These are phyloP conservation scores for Halictus quadricinctus DNA, from an alignment of 2,888 invertebrate species.

Conservation along the genomic window DNA sequence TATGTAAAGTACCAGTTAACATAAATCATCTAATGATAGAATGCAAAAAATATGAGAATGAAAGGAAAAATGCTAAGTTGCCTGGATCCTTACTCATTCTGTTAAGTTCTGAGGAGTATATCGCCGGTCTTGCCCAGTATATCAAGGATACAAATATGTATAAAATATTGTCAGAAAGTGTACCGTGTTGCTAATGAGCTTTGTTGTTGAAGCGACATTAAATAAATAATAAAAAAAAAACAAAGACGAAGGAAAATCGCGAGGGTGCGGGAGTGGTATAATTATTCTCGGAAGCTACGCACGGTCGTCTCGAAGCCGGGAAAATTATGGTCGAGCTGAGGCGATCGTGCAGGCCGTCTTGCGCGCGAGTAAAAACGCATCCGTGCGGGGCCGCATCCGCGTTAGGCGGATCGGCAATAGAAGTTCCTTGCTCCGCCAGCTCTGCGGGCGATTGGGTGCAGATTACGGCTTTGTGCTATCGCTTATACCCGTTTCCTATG, in stretches of 20 bases:
- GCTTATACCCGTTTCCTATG: conserved; percentile 63
- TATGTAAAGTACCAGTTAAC: too few species aligned
- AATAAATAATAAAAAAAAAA: too few species aligned
- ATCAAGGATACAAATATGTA: too few species aligned
- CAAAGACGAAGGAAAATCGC: neutral
- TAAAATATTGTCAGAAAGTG: too few species aligned
- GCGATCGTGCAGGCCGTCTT: conserved; percentile 19
- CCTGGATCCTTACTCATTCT: too few species aligned
- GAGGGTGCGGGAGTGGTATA: conserved; percentile 18
- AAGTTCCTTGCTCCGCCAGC: conserved; percentile 51
- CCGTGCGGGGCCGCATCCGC: conserved; percentile 7
- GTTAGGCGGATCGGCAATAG: conserved; percentile 53
- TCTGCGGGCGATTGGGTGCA: conserved; percentile 65
- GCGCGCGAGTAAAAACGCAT: conserved; percentile 7
- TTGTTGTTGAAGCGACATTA: too few species aligned
- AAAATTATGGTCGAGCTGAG: conserved; percentile 37
- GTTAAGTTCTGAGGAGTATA: too few species aligned
- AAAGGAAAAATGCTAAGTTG: too few species aligned
- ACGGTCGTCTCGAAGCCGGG: conserved; percentile 26
- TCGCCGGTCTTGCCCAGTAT: too few species aligned
- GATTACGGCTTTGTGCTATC: conserved; percentile 68
- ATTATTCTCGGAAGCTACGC: conserved; percentile 50
- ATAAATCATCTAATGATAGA: too few species aligned
- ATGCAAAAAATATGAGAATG: too few species aligned
- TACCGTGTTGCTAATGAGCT: too few species aligned